Base-by-base conservation (phyloP, 1,140 invertebrate species). In the Lethocerus indicus region DNA sequence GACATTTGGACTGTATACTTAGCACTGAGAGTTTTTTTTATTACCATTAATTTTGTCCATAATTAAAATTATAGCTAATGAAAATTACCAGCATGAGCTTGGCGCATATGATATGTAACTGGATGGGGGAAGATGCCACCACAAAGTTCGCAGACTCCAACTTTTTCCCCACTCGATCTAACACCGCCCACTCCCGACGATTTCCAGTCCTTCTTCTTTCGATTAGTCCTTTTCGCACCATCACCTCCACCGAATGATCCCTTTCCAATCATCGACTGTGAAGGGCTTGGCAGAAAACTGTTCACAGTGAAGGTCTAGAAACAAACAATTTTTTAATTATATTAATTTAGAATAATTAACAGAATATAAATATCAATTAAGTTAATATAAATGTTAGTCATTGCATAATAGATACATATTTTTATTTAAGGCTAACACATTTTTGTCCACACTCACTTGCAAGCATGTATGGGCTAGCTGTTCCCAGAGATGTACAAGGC, bases 51-150 rank as follows among this genome's bases (percentile, higher is more conserved):
- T n/a, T n/a, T n/a, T n/a, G n/a, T n/a, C n/a, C n/a, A n/a, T n/a
- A n/a, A n/a, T n/a, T n/a, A n/a, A n/a, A n/a, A n/a, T 35, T 43
- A 23, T 36, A 23, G 1, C 9, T 1, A 28, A n/a, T 12, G 4
- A 25, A 48, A 2, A n/a, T 14, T 42, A 52, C 51, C 51, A 42
- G 47, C 42, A 71, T 96, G 92, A 35, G 75, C 66, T 56, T 80
- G 75, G 40, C 83, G 72, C 87, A 97, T 92, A 63, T 97, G 92
- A 56, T 87, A 85, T 0, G 87, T 92, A 0, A 95, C 74, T 1
- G 87, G 86, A 66, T 81, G 76, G 47, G 84, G 74, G 58, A 80
- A 77, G 43, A 78, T 68, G 18, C 65, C 66, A 5, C 82, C 86
- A 61, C 92, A 97, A 18, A 96, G 69, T 63, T 96, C 92, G 63